Conservation (phyloP, 2,888 invertebrate genomes). For the Ormia ochracea region DNA sequence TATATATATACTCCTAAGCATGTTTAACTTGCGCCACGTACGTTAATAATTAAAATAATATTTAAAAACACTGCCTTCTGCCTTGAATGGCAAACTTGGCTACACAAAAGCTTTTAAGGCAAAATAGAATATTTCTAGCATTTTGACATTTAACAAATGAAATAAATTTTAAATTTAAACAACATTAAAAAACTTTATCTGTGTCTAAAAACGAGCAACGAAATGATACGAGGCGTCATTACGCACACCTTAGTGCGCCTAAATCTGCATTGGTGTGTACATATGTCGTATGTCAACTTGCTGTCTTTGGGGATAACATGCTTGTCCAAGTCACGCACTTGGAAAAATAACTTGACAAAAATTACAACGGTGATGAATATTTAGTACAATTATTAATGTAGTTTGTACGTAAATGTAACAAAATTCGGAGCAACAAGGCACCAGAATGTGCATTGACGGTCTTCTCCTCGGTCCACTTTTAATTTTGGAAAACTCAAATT, state of each 20-base stretch:
- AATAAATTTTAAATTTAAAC: slow-evolving; percentile 33
- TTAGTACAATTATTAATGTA: no score
- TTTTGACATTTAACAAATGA: slow-evolving; percentile 5
- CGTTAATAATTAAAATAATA: background rate
- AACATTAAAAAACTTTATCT: slow-evolving; percentile 1
- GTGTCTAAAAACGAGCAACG: background rate
- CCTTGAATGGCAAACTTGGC: background rate
- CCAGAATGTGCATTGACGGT: no score
- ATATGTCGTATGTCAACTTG: background rate
- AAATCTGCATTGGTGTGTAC: background rate
- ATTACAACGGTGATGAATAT: no score
- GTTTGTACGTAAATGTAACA: no score
- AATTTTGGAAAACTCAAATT: no score
- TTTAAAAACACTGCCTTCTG: slow-evolving; percentile 4
- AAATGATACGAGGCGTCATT: slow-evolving; percentile 23
- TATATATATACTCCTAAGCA: background rate
- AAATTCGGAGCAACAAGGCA: no score
- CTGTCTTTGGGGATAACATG: slow-evolving; percentile 35
- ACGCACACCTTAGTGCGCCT: slow-evolving; percentile 39
- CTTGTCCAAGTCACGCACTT: background rate
- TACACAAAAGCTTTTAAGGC: background rate
- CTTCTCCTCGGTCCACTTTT: no score
- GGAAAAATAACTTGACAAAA: background rate
- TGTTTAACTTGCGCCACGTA: background rate
- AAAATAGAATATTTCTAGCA: background rate